Percentiles rank a stretch among this genome's conserved stretches.
Conservation (phyloP, 2,113 vertebrate genomes). For the Antennarius striatus region DNA sequence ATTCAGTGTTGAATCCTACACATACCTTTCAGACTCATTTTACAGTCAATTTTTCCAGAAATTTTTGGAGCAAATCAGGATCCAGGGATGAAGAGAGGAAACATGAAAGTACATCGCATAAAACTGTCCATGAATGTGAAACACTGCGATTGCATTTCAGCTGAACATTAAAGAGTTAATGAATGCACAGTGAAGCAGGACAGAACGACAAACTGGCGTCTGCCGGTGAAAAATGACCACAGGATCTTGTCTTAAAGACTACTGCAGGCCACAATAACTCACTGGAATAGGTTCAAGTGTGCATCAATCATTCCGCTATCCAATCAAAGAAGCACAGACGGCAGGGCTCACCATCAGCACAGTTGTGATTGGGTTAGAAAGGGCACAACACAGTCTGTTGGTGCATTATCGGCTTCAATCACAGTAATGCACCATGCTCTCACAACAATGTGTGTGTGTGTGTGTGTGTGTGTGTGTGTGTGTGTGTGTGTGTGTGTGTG, state of each 20-base stretch:
- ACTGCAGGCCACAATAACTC: constrained; percentile 58
- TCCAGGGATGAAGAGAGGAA: background rate
- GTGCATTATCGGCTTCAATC: constrained; percentile 73
- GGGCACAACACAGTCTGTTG: constrained; percentile 56
- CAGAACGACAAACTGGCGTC: constrained; percentile 28
- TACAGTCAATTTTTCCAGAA: too few species aligned
- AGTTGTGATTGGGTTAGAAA: constrained; percentile 71
- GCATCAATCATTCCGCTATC: constrained; percentile 65
- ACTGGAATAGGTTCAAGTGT: constrained; percentile 64
- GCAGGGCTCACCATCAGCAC: constrained; percentile 54
- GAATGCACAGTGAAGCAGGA: constrained; percentile 25
- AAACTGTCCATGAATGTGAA: background rate
- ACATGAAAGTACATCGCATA: background rate
- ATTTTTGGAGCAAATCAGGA: too few species aligned
- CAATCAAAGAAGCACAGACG: constrained; percentile 66
- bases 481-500: too few species aligned
- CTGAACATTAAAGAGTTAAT: constrained; percentile 43
- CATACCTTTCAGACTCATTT: too few species aligned
- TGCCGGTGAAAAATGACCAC: constrained; percentile 49
- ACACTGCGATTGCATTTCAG: constrained; percentile 22
- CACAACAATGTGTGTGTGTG: constrained; percentile 59
- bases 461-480: constrained; percentile 14
- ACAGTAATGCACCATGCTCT: constrained; percentile 66
- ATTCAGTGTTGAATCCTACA: too few species aligned
- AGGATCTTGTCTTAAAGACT: constrained; percentile 60